Evolutionary conservation across 2,888 invertebrate genomes (phyloP), one percentile per base, ranked within the genome.

Genomic region (Prosopocoilus inquinatus): DNA sequence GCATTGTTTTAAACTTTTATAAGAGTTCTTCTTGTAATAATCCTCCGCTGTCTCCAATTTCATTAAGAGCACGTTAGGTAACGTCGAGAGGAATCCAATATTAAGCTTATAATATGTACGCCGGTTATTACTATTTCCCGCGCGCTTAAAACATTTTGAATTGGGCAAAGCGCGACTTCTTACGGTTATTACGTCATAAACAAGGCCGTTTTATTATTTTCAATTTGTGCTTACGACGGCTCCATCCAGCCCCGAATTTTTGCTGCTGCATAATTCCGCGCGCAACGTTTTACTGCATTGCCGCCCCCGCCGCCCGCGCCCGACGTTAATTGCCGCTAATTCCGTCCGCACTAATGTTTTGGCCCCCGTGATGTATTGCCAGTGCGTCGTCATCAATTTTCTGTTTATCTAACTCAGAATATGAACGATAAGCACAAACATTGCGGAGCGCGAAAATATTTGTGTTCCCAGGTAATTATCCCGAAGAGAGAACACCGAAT

Each of bases 91-190:
- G 63, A 64, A 64, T 65, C 64, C 64, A 64, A 64, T 65, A 65
- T 65, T 64, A 63, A 65, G 65, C 63, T 63, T 62, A 64, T 61
- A 66, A 64, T 66, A 62, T 63, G 63, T 63, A 59, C 59, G 62
- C 61, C 62, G 61, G 63, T 61, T 63, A 59, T 63, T 63, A 54
- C 61, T 53, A 59, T 57, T 55, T 51, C 49, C 60, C 49, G 57
- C 58, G 52, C 58, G 57, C 64, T 55, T 52, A 58, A 60, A 60
- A 60, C 55, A 55, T 60, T 53, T 53, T 16, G 48, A 57, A 58
- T 58, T 50, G 58, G 55, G 53, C 55, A 53, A 50, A 54, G 48
- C 50, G 55, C 57, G 55, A 55, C 41, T 57, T 53, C 58, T 60
- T 58, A 60, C 55, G 57, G 60, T 60, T 60, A 60, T 60, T 60